Conservation (phyloP, 2,113 vertebrate species). For the Hippocampus barbouri region DNA sequence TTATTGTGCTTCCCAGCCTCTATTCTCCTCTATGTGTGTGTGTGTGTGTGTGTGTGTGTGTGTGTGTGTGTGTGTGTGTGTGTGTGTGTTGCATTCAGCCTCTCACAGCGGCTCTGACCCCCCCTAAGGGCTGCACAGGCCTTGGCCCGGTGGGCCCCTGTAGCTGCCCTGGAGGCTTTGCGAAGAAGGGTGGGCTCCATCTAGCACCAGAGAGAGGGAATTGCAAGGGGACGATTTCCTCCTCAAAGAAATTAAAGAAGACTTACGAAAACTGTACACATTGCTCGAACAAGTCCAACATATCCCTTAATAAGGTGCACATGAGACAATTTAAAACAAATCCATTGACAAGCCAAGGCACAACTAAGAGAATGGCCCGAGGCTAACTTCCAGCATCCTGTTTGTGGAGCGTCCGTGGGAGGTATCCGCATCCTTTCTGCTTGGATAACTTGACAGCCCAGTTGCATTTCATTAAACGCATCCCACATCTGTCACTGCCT, state of each 20-base stretch:
- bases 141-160: constrained; percentile 50
- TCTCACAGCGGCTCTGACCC: constrained; percentile 31
- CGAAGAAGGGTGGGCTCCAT: constrained; percentile 66
- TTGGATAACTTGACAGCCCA: constrained; percentile 61
- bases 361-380: constrained; percentile 52
- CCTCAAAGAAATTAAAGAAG: background rate
- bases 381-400: constrained; percentile 56
- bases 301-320: constrained; percentile 9
- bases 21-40: constrained; percentile 29
- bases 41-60: background rate
- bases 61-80: too few relatives aligned
- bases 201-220: constrained; percentile 63
- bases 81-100: constrained; percentile 6
- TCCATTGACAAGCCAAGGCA: constrained; percentile 30
- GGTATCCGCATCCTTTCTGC: constrained; percentile 40
- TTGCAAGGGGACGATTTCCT: constrained; percentile 40
- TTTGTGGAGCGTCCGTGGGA: constrained; percentile 53
- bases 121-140: constrained; percentile 53
- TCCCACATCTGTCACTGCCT: constrained; percentile 47
- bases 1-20: background rate
- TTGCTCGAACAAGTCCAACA: background rate
- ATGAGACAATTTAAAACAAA: constrained; percentile 9
- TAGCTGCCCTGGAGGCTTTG: constrained; percentile 37
- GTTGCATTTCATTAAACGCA: constrained; percentile 62
- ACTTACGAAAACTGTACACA: background rate